A percentile compares a stretch with the other conserved stretches of the same genome.
Evolutionary conservation across 2,113 vertebrate genomes (phyloP).

Genomic region (Carassius auratus): DNA sequence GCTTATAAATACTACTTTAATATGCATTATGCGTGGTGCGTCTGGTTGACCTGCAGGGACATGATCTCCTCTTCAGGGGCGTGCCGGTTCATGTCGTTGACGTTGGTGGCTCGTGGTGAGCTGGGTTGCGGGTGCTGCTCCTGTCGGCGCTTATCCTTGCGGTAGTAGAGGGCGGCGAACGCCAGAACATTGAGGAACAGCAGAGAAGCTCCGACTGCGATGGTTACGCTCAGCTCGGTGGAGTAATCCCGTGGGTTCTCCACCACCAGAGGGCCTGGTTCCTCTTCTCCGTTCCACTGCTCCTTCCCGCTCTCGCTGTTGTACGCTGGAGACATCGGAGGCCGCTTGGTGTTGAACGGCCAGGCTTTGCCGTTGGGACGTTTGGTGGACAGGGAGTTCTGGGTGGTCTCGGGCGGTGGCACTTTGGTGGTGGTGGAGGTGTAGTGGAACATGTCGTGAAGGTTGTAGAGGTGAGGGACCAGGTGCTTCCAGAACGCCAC

Average conservation of each 20-base stretch:
- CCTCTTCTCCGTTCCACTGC: conserved; percentile 86
- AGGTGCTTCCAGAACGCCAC: conserved; percentile 99
- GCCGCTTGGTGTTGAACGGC: conserved; percentile 91
- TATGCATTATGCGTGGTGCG: neutral
- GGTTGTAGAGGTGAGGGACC: conserved; percentile 97
- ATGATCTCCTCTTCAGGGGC: conserved; percentile 93
- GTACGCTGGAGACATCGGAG: conserved; percentile 92
- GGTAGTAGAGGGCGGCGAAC: conserved; percentile 97
- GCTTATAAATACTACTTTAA: too few relatives aligned
- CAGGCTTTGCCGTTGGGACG: conserved; percentile 89
- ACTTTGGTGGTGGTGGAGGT: conserved; percentile 98
- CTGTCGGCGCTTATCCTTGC: conserved; percentile 96
- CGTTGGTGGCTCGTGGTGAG: conserved; percentile 77
- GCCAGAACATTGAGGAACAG: conserved; percentile 97
- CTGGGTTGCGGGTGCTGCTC: conserved; percentile 90
- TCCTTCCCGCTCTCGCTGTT: conserved; percentile 89
- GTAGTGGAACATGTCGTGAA: conserved; percentile 99
- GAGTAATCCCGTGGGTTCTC: conserved; percentile 97
- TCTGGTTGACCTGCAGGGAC: conserved; percentile 75
- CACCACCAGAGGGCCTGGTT: conserved; percentile 83
- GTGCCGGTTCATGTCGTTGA: conserved; percentile 87
- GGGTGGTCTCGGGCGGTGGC: conserved; percentile 92
- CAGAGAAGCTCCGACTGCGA: conserved; percentile 94
- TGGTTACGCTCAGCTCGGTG: conserved; percentile 97
- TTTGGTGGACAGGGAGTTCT: conserved; percentile 92